Evolutionary conservation across 2,888 invertebrate genomes (phyloP), one percentile per base, ranked within the genome.

Genomic region (Tridacna crocea): DNA sequence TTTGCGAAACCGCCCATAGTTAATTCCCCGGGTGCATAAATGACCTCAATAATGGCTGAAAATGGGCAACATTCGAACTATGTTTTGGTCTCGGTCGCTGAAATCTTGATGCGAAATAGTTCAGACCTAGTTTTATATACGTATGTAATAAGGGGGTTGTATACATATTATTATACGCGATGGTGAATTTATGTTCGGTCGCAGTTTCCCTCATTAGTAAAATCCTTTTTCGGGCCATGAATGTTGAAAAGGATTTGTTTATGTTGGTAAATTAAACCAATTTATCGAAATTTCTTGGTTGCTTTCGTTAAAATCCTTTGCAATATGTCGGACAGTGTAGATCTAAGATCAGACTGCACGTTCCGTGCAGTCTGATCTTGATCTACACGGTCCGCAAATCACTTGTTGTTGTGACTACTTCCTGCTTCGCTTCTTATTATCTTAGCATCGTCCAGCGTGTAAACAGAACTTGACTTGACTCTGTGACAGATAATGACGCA

Each of bases 111-210:
- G 3, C 17, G 15, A 19, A 15, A 55, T 19, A 19, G 55, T 55
- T 61, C 13, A 13, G 19, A 22, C n/a, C 48, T 24, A n/a, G 48
- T 51, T 70, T 70, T 51, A 70, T 70, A 70, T 51, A 70, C 19
- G 70, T 70, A 70, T 24, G 70, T 70, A 70, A 70, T 70, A 51
- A 70, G 70, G 26, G 51, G 48, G 51, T 51, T n/a, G 70, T 70
- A 70, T 70, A 70, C 70, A 70, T 70, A 70, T 70, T 24, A 70
- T 70, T 70, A 70, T 24, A 70, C 51, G 70, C 70, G 51, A 70
- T 70, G 70, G 70, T 70, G 70, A 51, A 24, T 51, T 70, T 70
- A 70, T 70, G 48, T 70, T 36, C 22, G 26, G 26, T 47, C 70
- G 13, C 12, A 22, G 48, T 70, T 70, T 26, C 70, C 70, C 46